Base-by-base conservation (phyloP, 1,140 invertebrate genomes). In the Macrobrachium rosenbergii region DNA sequence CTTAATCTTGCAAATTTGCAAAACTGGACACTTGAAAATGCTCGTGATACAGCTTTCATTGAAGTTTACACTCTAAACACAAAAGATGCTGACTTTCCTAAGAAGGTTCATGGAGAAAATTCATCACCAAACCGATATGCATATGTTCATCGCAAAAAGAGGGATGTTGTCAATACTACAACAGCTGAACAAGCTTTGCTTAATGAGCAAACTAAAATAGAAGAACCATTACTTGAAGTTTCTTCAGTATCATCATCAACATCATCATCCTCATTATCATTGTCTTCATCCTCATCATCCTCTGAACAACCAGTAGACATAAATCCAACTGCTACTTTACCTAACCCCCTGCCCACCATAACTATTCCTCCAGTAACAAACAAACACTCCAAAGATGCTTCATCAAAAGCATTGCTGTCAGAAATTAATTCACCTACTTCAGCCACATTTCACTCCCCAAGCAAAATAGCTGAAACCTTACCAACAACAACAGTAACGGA, bases 11-110 rank as follows among this genome's bases (percentile, higher is more conserved):
- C 88, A 17, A 81, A 83, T 23, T 63, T 89, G 8, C 88, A 86
- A 58, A 58, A 89, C n/a, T 89, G 88, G 88, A 75, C 85, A n/a
- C 64, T 77, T 37, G 82, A 87, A 28, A 86, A 89, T 79, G 84
- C 80, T 28, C 82, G 77, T 12, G 81, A 83, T 45, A 79, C 88
- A n/a, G 75, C 88, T n/a, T 89, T 89, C 60, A 77, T 89, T 63
- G 81, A 89, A 77, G 78, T 89, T 60, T 87, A 87, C 75, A 67
- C 88, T 43, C 63, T 89, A n/a, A 79, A 89, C 23, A 78, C 79
- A 17, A 28, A 58, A 2, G 52, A 75, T 5, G 72, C 59, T n/a
- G 37, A 75, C 59, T 82, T 76, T 52, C 52, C 64, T 14, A 82
- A 82, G 37, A 87, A 88, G 75, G 37, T 21, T n/a, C 67, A 76